Percentiles rank a stretch among this genome's conserved stretches.
Conservation (phyloP, 2,888 invertebrate genomes). For the Thyatira batis region DNA sequence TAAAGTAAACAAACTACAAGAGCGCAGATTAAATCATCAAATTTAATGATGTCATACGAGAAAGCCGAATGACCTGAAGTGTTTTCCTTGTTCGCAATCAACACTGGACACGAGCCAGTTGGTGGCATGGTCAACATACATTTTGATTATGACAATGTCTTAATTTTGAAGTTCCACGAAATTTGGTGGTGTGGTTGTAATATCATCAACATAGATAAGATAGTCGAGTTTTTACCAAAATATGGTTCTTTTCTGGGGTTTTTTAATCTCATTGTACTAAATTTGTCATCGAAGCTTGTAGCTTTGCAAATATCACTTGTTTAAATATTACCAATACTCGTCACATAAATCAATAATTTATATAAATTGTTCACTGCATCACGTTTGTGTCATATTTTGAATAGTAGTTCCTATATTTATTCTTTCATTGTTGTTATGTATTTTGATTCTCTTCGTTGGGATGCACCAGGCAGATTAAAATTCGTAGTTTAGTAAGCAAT, state of each 20-base stretch:
- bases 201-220: background rate
- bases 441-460: background rate
- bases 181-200: background rate
- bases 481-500: background rate
- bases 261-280: background rate
- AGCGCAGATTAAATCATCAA: background rate
- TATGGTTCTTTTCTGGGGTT: background rate
- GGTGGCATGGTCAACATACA: conserved; percentile 40
- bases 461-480: too few species aligned
- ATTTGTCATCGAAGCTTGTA: background rate
- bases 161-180: conserved; percentile 8
- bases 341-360: background rate
- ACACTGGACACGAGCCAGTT: conserved; percentile 46
- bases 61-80: conserved; percentile 28
- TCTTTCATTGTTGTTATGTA: background rate
- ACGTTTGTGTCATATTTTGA: background rate
- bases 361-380: background rate
- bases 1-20: background rate
- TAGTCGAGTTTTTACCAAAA: background rate
- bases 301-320: background rate
- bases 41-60: conserved; percentile 7
- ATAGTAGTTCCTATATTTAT: background rate
- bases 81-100: conserved; percentile 35
- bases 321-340: background rate
- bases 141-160: conserved; percentile 22